phyloP scores from a whole-genome alignment of 2,797 vertebrate genomes.

The Microctenopoma steveboyesi region DNA sequence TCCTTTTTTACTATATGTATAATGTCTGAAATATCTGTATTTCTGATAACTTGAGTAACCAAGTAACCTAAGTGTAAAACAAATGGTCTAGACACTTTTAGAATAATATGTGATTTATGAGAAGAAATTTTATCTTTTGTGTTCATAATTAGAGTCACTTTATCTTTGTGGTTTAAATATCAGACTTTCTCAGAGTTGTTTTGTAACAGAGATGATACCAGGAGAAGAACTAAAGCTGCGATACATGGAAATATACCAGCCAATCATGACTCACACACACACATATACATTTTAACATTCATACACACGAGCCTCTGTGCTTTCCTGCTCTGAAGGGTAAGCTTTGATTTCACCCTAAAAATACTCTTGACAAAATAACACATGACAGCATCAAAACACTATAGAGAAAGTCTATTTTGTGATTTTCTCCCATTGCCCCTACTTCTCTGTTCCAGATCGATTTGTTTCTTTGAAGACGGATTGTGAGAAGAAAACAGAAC shows the following conservation, averaged over 20 bases:
- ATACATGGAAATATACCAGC: neutral
- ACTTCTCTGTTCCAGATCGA: slow-evolving; percentile 66
- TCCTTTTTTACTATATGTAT: too few relatives aligned
- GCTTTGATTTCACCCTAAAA: slow-evolving; percentile 62
- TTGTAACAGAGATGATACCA: too few relatives aligned
- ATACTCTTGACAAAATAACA: slow-evolving; percentile 64
- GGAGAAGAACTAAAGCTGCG: neutral
- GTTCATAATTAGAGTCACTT: neutral
- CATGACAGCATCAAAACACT: slow-evolving; percentile 63
- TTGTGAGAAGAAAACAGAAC: slow-evolving; percentile 69
- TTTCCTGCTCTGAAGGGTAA: slow-evolving; percentile 51
- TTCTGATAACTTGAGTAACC: too few relatives aligned
- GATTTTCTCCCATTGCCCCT: slow-evolving; percentile 38
- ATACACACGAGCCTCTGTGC: slow-evolving; percentile 26
- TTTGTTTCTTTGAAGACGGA: slow-evolving; percentile 74
- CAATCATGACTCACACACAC: slow-evolving; percentile 3
- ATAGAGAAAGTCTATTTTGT: slow-evolving; percentile 68
- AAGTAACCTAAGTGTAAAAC: too few relatives aligned
- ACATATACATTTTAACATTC: slow-evolving; percentile 30
- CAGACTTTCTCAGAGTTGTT: too few relatives aligned
- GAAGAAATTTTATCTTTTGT: too few relatives aligned
- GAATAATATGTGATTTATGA: too few relatives aligned
- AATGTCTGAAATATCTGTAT: too few relatives aligned
- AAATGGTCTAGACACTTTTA: too few relatives aligned
- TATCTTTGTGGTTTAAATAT: too few relatives aligned